These are phyloP conservation scores for Platygyra sinensis DNA, from an alignment of 64 coral and sea anemone species.

Conservation along the genomic window DNA sequence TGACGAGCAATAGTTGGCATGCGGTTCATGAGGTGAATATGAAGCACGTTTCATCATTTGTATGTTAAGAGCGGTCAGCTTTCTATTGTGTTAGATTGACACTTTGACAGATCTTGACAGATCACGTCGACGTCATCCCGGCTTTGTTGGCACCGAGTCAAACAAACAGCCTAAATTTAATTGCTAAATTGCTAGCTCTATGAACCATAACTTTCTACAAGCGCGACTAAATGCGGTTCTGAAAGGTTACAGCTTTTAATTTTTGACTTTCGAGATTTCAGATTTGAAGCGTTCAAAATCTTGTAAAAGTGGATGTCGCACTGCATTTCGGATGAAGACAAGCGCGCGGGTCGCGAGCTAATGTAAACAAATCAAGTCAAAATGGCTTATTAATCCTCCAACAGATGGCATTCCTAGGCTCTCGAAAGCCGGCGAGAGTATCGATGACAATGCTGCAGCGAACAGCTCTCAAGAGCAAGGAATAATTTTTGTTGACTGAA, in stretches of 20 bases:
- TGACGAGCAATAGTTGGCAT: neutral
- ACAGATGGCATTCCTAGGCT: neutral
- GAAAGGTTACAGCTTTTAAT: neutral
- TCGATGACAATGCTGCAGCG: neutral
- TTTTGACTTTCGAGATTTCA: neutral
- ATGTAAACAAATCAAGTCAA: constrained; percentile 19
- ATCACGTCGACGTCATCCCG: neutral
- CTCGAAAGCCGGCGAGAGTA: neutral
- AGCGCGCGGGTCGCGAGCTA: too few relatives aligned
- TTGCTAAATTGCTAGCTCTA: neutral
- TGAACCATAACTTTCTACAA: neutral
- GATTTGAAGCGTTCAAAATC: neutral
- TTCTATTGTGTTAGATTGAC: constrained; percentile 17
- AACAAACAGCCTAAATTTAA: neutral
- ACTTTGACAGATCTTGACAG: constrained; percentile 19
- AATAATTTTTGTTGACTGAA: too few relatives aligned
- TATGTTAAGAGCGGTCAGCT: neutral
- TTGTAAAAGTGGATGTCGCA: neutral
- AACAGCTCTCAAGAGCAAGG: too few relatives aligned
- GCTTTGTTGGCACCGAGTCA: neutral
- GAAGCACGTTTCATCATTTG: neutral
- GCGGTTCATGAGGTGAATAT: neutral
- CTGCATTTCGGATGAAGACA: neutral
- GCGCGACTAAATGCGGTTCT: neutral
- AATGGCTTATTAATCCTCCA: too few relatives aligned